A percentile compares a stretch with the other conserved stretches of the same genome.
Evolutionary conservation across 2,888 invertebrate genomes (phyloP).

Genomic region (Stenurella melanura): DNA sequence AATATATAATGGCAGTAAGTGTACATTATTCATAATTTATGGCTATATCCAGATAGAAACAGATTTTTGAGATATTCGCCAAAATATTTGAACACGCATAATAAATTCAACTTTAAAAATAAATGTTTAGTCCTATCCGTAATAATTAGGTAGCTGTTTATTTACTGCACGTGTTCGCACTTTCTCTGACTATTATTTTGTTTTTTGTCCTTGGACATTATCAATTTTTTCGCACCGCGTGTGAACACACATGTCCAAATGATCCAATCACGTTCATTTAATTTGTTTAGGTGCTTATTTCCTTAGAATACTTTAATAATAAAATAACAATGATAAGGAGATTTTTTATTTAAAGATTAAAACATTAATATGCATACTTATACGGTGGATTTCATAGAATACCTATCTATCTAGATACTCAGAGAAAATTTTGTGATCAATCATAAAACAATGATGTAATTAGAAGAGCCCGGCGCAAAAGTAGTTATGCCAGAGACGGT

Average conservation of each 20-base stretch:
- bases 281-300: not conserved
- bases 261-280: not conserved
- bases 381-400: too few species aligned
- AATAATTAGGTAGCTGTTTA: not conserved
- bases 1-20: not conserved
- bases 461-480: too few species aligned
- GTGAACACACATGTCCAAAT: not conserved
- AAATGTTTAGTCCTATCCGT: not conserved
- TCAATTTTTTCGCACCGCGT: not conserved
- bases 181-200: conserved; percentile 9
- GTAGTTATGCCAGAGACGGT: too few species aligned
- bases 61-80: not conserved
- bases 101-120: not conserved
- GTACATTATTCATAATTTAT: not conserved
- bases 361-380: too few species aligned
- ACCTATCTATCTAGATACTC: too few species aligned
- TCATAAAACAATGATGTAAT: too few species aligned
- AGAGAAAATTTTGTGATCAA: too few species aligned
- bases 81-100: not conserved
- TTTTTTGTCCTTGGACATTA: conserved; percentile 19
- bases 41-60: not conserved
- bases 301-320: not conserved
- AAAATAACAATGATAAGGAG: not conserved
- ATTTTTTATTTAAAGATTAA: too few species aligned
- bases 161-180: conserved; percentile 10